Percentiles rank a stretch among this genome's conserved stretches.
Conservation (phyloP, 2,888 invertebrate species). For the Argyresthia albistria region DNA sequence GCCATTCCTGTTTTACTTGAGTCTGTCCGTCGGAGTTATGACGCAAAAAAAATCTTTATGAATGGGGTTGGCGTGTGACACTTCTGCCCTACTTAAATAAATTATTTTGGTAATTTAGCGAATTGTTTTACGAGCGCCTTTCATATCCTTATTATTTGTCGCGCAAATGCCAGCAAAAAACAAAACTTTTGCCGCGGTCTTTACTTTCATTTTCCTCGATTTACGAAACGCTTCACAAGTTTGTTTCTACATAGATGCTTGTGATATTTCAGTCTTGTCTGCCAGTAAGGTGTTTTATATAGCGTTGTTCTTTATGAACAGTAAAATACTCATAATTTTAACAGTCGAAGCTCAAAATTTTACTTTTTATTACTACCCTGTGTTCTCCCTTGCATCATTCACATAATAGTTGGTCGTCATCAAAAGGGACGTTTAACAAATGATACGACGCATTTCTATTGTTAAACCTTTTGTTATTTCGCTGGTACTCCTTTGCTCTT, state of each 20-base stretch:
- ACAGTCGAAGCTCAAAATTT: conserved; percentile 31
- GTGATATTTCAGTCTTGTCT: neutral
- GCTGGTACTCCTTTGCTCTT: conserved; percentile 33
- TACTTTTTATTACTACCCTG: conserved; percentile 29
- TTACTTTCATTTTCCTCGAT: neutral
- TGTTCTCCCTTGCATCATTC: conserved; percentile 51
- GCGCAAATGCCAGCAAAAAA: neutral
- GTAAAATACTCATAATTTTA: conserved; percentile 3
- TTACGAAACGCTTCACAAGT: neutral
- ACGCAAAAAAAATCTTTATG: conserved; percentile 48
- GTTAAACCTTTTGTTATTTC: conserved; percentile 64
- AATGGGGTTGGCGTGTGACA: conserved; percentile 55
- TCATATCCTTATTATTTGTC: conserved; percentile 14
- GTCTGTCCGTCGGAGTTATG: neutral
- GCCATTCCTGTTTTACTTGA: neutral
- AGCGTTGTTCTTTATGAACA: neutral
- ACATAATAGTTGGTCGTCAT: conserved; percentile 64
- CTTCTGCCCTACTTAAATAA: conserved; percentile 47
- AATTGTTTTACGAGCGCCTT: conserved; percentile 46
- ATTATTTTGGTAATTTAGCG: conserved; percentile 45
- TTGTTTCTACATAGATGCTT: neutral
- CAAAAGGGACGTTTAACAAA: conserved; percentile 70
- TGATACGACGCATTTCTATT: conserved; percentile 66
- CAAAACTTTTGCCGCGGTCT: neutral
- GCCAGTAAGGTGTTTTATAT: neutral